These are phyloP conservation scores for Sigmodon hispidus DNA, from an alignment of 2,113 vertebrate genomes.

Conservation along the genomic window DNA sequence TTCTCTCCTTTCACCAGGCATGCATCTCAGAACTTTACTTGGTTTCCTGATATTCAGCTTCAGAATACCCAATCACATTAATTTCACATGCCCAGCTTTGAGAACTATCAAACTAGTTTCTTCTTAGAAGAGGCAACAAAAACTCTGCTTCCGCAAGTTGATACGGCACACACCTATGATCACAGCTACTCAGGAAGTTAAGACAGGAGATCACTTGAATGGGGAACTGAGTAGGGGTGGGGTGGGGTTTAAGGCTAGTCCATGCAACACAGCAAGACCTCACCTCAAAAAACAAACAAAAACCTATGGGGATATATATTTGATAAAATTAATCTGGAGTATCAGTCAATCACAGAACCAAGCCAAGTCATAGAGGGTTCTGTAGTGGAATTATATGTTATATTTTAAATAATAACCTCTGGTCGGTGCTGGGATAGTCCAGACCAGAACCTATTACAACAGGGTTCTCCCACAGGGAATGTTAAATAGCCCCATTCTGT, in stretches of 20 bases:
- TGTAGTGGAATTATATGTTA: too few relatives aligned
- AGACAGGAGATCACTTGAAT: neutral
- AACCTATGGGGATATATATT: too few relatives aligned
- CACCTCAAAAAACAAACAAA: neutral
- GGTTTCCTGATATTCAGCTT: constrained; percentile 39
- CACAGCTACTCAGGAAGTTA: neutral
- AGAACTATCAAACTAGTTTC: constrained; percentile 24
- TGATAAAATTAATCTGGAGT: too few relatives aligned
- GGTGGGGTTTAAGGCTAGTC: neutral
- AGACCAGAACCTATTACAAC: too few relatives aligned
- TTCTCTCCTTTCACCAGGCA: neutral
- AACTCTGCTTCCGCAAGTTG: too few relatives aligned
- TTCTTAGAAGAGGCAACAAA: neutral
- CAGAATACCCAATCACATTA: constrained; percentile 37
- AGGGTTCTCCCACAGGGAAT: too few relatives aligned
- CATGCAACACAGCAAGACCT: neutral
- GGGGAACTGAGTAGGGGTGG: too few relatives aligned
- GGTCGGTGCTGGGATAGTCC: too few relatives aligned
- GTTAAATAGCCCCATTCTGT: too few relatives aligned
- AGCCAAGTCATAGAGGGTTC: too few relatives aligned
- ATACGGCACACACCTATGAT: neutral
- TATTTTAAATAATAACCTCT: too few relatives aligned
- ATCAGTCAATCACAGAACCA: too few relatives aligned
- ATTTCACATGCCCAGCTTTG: constrained; percentile 51
- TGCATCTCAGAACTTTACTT: constrained; percentile 6